These are phyloP conservation scores for Heliconius himera DNA, from an alignment of 1,140 invertebrate genomes.

Conservation along the genomic window DNA sequence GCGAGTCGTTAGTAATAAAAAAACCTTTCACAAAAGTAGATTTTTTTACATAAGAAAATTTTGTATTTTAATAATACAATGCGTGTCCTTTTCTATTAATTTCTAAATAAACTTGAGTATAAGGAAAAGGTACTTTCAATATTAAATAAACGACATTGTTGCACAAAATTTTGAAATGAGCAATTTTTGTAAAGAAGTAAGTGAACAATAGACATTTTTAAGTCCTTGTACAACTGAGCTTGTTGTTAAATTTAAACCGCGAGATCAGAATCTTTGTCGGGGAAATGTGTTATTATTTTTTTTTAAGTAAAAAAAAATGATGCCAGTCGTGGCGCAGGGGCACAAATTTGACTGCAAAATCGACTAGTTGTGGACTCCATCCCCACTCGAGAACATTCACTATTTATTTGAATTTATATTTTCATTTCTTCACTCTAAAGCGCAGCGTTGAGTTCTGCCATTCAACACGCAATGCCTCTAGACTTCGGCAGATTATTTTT, in stretches of 20 bases:
- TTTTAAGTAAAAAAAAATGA: too few relatives aligned
- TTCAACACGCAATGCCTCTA: too few relatives aligned
- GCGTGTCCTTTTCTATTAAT: background rate
- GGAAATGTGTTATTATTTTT: background rate
- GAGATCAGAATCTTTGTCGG: background rate
- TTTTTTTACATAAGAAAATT: background rate
- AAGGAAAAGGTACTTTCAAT: background rate
- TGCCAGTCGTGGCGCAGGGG: too few relatives aligned
- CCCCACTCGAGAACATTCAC: too few relatives aligned
- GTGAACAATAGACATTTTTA: constrained; percentile 1
- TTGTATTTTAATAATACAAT: background rate
- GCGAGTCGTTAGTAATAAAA: too few relatives aligned
- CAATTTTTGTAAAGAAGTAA: background rate
- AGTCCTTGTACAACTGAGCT: background rate
- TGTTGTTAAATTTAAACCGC: background rate
- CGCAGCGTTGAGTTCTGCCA: too few relatives aligned
- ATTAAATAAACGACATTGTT: background rate
- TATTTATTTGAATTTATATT: too few relatives aligned
- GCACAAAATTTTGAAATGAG: background rate
- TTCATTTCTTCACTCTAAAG: too few relatives aligned
- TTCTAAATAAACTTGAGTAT: background rate
- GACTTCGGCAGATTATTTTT: too few relatives aligned
- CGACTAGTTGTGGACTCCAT: too few relatives aligned
- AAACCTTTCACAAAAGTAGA: too few relatives aligned
- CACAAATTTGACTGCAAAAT: too few relatives aligned